Base-by-base conservation (phyloP, 1,140 invertebrate species). In the Pseudomyrmex dendroicus region DNA sequence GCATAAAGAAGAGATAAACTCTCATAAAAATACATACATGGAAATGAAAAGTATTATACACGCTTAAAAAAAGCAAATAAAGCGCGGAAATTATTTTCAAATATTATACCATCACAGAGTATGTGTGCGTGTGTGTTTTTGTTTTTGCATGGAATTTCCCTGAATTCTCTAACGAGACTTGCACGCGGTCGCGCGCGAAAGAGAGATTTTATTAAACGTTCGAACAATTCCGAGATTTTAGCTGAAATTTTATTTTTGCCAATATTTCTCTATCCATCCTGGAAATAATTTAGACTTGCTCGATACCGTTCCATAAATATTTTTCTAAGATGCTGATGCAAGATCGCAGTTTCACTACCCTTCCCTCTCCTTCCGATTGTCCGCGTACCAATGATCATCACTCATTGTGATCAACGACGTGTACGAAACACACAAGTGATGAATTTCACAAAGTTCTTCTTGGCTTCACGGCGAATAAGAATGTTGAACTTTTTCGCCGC, bases 281-380 rank as follows among this genome's bases (percentile, higher is more conserved):
- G 48, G 2, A 17, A 59, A 50, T 20, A 73, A 64, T 61, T 50
- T 44, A 61, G 12, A 57, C 5, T 35, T 15, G 52, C 50, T 74
- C 73, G 80, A 86, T 86, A 84, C 13, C 7, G 48, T 7, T 61
- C 48, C 73, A 76, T 87, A 85, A 88, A 88, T 85, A 88, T 88
- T 88, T 88, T 83, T 77, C 56, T 48, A 85, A 85, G 73, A 59
- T 56, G 67, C 35, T 7, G 3, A 12, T 59, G 48, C 50, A 54
- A 20, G 70, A 73, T 73, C 35, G 35, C 7, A 35, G 35, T 35
- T 35, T 35, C 35, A 35, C 35, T 35, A 5, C 35, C 5, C 35
- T 35, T 35, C 5, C 5, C 35, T 35, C 35, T 35, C 35, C 74
- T 13, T 54, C 63, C 48, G 17, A n/a, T n/a, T 20, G 46, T 8